phyloP scores from a whole-genome alignment of 2,797 vertebrate genomes.

The Sebastes alutus region DNA sequence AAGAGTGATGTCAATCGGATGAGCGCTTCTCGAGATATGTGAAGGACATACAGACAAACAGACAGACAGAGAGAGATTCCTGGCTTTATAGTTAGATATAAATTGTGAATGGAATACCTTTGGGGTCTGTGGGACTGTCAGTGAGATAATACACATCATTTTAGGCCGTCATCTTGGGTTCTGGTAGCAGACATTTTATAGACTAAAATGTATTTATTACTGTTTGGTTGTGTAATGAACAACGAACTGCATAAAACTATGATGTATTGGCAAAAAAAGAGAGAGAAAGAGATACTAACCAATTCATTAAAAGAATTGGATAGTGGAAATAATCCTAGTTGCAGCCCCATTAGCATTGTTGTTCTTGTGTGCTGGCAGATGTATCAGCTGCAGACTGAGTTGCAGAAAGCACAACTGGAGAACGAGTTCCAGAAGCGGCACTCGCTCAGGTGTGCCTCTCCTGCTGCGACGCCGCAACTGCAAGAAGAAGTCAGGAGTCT shows the following conservation, averaged over 20 bases:
- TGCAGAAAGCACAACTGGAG: conserved; percentile 79
- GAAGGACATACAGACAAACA: no score
- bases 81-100: no score
- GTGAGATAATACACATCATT: neutral
- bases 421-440: conserved; percentile 77
- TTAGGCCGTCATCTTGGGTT: neutral
- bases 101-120: neutral
- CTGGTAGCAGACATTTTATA: neutral
- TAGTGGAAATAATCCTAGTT: neutral
- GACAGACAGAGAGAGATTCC: no score
- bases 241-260: no score
- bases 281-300: no score
- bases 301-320: neutral
- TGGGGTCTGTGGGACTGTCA: neutral
- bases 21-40: no score
- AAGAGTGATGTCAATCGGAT: no score
- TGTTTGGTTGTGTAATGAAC: no score
- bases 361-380: conserved; percentile 73
- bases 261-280: no score
- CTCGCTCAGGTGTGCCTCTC: conserved; percentile 63
- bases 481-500: conserved; percentile 83
- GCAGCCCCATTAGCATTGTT: neutral
- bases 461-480: conserved; percentile 72
- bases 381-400: conserved; percentile 85
- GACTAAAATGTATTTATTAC: neutral